Percentiles rank a stretch among this genome's conserved stretches.
Evolutionary conservation across 1,140 invertebrate species (phyloP).

Genomic region (Lineus longissimus): DNA sequence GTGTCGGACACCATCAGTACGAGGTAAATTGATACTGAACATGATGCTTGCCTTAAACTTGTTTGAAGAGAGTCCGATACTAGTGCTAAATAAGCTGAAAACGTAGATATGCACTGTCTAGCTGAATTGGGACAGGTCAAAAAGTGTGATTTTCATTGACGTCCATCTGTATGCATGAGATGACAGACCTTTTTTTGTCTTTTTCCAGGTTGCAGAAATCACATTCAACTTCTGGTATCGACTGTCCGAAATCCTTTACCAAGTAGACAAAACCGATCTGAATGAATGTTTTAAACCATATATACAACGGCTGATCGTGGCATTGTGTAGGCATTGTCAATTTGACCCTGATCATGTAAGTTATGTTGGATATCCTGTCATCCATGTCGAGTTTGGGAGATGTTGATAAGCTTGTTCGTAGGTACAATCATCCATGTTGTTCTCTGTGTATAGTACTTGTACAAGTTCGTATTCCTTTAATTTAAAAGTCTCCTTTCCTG

Average conservation of each 20-base stretch:
- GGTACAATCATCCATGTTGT: no score
- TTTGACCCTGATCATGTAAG: slow-evolving; percentile 84
- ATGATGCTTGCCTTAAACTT: neutral
- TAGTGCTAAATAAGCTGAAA: neutral
- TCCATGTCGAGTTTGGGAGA: no score
- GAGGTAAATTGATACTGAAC: slow-evolving; percentile 62
- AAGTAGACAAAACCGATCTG: slow-evolving; percentile 74
- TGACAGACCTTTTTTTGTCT: neutral
- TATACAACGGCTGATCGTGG: slow-evolving; percentile 80
- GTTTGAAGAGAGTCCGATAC: neutral
- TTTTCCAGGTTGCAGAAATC: slow-evolving; percentile 82
- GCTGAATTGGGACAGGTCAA: neutral
- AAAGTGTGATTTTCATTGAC: no score
- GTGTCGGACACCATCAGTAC: slow-evolving; percentile 95
- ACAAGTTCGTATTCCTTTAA: no score
- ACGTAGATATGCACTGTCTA: neutral
- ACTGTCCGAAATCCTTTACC: slow-evolving; percentile 89
- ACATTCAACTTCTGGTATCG: slow-evolving; percentile 97
- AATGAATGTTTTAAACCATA: slow-evolving; percentile 82
- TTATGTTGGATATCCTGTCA: slow-evolving; percentile 18
- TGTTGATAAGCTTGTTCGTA: no score
- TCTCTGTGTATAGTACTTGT: no score
- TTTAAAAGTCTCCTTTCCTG: neutral
- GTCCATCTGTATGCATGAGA: no score
- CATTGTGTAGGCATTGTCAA: slow-evolving; percentile 81